A percentile compares a stretch with the other conserved stretches of the same genome.
phyloP scores from a whole-genome alignment of 2,113 vertebrate genomes.

The Paracanthobrama guichenoti region DNA sequence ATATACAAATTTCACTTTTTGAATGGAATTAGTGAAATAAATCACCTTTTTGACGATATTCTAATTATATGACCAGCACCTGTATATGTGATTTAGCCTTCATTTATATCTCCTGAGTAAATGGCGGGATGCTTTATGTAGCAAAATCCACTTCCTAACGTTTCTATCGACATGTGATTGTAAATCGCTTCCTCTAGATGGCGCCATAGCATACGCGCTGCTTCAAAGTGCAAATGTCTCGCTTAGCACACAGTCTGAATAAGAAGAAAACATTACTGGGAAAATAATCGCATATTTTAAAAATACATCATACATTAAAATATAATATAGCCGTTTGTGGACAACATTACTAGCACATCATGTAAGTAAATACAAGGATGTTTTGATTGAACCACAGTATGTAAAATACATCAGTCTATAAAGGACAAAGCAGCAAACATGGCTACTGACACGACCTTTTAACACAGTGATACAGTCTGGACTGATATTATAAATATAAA shows the following conservation, averaged over 20 bases:
- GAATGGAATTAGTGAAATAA: too few species aligned
- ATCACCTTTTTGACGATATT: too few species aligned
- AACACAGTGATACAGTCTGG: neutral
- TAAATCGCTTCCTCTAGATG: constrained; percentile 35
- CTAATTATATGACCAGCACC: too few species aligned
- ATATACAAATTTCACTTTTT: too few species aligned
- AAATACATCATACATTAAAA: neutral
- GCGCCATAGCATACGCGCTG: neutral
- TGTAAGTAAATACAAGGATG: neutral
- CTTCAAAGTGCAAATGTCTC: constrained; percentile 34
- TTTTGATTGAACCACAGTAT: neutral
- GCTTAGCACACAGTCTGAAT: neutral
- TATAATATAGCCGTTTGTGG: constrained; percentile 7
- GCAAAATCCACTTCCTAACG: neutral
- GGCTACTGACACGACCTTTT: neutral
- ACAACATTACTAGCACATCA: neutral
- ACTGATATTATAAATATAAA: too few species aligned
- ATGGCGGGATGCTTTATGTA: neutral
- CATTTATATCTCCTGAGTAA: neutral
- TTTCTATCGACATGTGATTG: neutral
- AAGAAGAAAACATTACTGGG: neutral
- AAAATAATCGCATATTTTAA: neutral
- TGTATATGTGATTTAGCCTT: neutral
- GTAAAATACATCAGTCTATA: neutral
- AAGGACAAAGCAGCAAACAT: neutral